These are phyloP conservation scores for Ptychodera flava DNA, from an alignment of 35 echinoderm and acorn worm genomes.

Conservation along the genomic window DNA sequence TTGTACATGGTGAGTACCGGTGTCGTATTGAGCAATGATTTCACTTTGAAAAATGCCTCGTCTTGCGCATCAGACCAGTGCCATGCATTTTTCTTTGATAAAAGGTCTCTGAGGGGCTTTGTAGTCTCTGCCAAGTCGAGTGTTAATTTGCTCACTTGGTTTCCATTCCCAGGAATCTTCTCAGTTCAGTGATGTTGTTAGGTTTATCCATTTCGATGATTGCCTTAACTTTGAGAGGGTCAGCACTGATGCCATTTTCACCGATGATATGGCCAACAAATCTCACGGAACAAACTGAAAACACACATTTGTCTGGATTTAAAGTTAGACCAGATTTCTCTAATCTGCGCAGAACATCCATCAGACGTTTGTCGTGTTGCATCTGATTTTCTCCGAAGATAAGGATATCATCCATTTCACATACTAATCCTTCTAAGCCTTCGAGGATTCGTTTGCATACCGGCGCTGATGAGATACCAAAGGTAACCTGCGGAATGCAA, in stretches of 20 bases:
- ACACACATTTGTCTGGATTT: constrained; percentile 52
- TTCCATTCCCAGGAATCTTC: constrained; percentile 7
- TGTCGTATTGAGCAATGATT: too few species aligned
- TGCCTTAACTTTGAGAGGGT: constrained; percentile 9
- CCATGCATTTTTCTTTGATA: too few species aligned
- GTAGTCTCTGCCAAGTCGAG: too few species aligned
- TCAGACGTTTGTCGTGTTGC: constrained; percentile 38
- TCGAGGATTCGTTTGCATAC: constrained; percentile 53
- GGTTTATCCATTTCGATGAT: constrained; percentile 6
- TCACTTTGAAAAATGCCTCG: too few species aligned
- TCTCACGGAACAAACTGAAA: constrained; percentile 2
- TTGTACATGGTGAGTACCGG: too few species aligned
- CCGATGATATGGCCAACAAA: constrained; percentile 42
- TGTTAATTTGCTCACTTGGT: constrained; percentile 41
- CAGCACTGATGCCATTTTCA: constrained; percentile 17
- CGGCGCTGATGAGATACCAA: constrained; percentile 40
- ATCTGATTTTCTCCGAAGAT: constrained; percentile 39
- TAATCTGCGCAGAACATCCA: constrained; percentile 20
- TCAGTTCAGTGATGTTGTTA: constrained; percentile 12
- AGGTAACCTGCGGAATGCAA: too few species aligned
- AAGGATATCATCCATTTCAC: constrained; percentile 68
- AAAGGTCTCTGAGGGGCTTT: too few species aligned
- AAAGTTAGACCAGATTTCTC: constrained; percentile 48
- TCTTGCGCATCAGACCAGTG: too few species aligned
- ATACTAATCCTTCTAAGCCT: constrained; percentile 39